Conservation (phyloP, 1,140 invertebrate genomes). For the Drosophila oshimai region DNA sequence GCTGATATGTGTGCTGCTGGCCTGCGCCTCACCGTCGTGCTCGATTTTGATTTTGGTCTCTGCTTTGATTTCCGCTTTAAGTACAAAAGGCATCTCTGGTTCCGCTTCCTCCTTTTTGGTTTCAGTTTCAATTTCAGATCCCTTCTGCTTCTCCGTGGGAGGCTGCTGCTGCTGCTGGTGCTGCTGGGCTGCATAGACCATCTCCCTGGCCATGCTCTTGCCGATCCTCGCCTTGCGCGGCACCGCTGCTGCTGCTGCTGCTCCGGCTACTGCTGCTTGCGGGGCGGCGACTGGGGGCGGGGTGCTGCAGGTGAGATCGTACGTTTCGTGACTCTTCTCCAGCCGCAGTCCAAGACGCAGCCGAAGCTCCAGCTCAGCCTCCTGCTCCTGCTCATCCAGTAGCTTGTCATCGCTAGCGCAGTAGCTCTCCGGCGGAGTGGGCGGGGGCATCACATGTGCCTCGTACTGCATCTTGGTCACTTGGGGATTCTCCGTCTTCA, state of each 20-base stretch:
- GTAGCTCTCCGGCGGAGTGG: conserved; percentile 75
- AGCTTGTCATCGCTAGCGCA: conserved; percentile 70
- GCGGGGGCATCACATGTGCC: conserved; percentile 74
- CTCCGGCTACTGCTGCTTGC: background rate
- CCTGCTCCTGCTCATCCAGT: conserved; percentile 49
- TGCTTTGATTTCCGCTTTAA: conserved; percentile 82
- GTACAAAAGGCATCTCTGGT: conserved; percentile 72
- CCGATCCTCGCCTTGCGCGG: conserved; percentile 86
- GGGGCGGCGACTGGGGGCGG: conserved; percentile 31
- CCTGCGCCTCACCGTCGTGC: conserved; percentile 58
- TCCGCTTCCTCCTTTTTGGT: conserved; percentile 2
- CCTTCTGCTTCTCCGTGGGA: conserved; percentile 2
- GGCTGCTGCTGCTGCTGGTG: conserved; percentile 25
- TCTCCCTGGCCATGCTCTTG: conserved; percentile 87
- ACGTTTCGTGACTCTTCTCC: conserved; percentile 45
- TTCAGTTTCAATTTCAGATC: conserved; percentile 1
- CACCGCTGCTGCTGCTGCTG: conserved; percentile 1
- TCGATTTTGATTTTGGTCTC: conserved; percentile 82
- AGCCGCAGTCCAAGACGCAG: background rate
- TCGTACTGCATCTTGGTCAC: conserved; percentile 76
- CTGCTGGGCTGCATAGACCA: conserved; percentile 70
- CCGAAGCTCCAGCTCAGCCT: conserved; percentile 30
- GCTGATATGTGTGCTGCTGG: conserved; percentile 68
- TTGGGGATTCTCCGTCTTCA: conserved; percentile 56
- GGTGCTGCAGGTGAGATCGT: conserved; percentile 61